A percentile compares a stretch with the other conserved stretches of the same genome.
Evolutionary conservation across 2,113 vertebrate genomes (phyloP).

Genomic region (Heteronetta atricapilla): DNA sequence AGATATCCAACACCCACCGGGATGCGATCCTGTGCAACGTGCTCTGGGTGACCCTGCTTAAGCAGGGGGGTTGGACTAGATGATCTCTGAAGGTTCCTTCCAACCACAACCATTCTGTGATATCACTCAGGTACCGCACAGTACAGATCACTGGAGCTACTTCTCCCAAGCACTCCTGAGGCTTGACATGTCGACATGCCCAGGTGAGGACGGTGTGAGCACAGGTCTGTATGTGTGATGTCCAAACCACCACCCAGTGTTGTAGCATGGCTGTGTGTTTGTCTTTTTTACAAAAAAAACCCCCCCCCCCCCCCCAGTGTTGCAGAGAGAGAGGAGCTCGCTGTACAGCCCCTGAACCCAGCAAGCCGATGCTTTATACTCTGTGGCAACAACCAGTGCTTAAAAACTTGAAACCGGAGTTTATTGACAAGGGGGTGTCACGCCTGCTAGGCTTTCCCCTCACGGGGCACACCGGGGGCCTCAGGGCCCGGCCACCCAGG

Average conservation of each 20-base stretch:
- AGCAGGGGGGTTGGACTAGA: no score
- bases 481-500: background rate
- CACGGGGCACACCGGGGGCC: accelerated
- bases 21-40: no score
- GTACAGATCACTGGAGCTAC: background rate
- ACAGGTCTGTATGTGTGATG: no score
- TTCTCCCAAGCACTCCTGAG: conserved; percentile 10
- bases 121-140: background rate
- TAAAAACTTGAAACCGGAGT: accelerated
- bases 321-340: background rate
- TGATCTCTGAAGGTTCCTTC: no score
- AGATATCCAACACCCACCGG: no score
- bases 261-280: no score
- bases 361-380: accelerated
- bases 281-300: no score
- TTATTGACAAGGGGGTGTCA: background rate
- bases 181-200: background rate
- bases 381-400: background rate
- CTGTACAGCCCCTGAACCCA: background rate
- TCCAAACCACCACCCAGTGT: no score
- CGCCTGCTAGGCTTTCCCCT: background rate
- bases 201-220: no score
- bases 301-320: no score
- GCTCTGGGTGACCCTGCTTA: no score
- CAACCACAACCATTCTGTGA: no score